Evolutionary conservation across 2,113 vertebrate species (phyloP).

Genomic region (Limnothrissa miodon): DNA sequence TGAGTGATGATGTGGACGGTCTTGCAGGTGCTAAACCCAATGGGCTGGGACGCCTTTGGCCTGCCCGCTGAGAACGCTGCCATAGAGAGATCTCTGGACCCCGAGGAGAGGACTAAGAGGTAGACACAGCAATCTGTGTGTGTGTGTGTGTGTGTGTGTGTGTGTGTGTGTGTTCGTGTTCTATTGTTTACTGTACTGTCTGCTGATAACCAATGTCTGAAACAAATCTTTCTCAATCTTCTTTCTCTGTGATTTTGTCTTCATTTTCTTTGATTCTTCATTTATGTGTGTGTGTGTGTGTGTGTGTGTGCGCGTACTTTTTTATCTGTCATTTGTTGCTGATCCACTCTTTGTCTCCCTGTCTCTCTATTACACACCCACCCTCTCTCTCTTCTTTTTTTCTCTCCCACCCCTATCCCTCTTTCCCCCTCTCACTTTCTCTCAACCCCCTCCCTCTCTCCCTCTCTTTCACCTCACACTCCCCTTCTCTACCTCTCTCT

Average conservation of each 20-base stretch:
- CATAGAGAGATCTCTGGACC: constrained; percentile 84
- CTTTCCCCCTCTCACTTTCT: background rate
- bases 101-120: constrained; percentile 91
- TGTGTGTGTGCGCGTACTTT: background rate
- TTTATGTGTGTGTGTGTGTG: background rate
- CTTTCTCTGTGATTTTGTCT: background rate
- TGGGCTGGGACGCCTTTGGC: constrained; percentile 98
- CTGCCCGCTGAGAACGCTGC: constrained; percentile 97
- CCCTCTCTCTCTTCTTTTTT: background rate
- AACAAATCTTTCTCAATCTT: background rate
- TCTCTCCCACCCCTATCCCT: too few relatives aligned
- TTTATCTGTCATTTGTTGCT: background rate
- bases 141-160: background rate
- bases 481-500: too few relatives aligned
- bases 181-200: background rate
- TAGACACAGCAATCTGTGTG: constrained; percentile 45
- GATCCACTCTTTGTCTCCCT: background rate
- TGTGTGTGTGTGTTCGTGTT: background rate
- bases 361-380: background rate
- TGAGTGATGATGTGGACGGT: background rate
- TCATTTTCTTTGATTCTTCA: background rate
- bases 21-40: constrained; percentile 90
- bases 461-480: constrained; percentile 20
- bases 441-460: constrained; percentile 36
- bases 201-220: background rate